A percentile compares a stretch with the other conserved stretches of the same genome.
These are phyloP conservation scores for Trichonephila clavata DNA, from an alignment of 1,140 invertebrate genomes.

Conservation along the genomic window DNA sequence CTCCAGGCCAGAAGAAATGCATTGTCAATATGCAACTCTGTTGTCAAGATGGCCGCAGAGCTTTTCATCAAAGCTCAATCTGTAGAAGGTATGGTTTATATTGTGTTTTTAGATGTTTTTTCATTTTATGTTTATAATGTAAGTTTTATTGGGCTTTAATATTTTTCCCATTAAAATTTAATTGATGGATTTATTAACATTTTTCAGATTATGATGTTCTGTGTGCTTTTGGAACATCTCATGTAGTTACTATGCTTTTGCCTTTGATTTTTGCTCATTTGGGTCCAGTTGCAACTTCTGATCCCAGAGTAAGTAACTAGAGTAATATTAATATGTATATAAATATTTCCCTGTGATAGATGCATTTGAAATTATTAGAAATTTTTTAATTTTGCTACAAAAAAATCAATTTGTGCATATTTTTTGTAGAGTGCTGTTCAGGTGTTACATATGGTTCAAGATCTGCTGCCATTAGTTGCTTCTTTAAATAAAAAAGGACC, in stretches of 20 bases:
- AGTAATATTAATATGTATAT: neutral
- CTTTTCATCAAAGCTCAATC: constrained; percentile 86
- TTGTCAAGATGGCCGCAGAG: constrained; percentile 88
- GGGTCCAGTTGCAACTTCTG: constrained; percentile 89
- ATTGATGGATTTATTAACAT: constrained; percentile 54
- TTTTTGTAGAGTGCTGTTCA: constrained; percentile 91
- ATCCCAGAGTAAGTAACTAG: constrained; percentile 87
- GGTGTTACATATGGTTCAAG: constrained; percentile 93
- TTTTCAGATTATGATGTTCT: constrained; percentile 77
- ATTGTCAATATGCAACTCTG: constrained; percentile 87
- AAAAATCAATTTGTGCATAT: neutral
- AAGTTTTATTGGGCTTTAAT: neutral
- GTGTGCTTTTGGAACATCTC: constrained; percentile 79
- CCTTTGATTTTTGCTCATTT: constrained; percentile 91
- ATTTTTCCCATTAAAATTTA: constrained; percentile 80
- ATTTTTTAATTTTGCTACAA: no score
- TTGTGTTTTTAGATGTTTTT: neutral
- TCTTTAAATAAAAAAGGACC: constrained; percentile 86
- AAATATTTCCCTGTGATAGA: neutral
- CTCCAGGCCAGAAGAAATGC: constrained; percentile 88
- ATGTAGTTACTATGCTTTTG: constrained; percentile 88
- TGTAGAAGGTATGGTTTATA: constrained; percentile 81
- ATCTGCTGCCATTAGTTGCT: constrained; percentile 93
- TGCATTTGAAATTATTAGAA: no score
- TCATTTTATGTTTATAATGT: neutral